phyloP scores from a whole-genome alignment of 2,797 vertebrate genomes.

The Rhynchotus rufescens region DNA sequence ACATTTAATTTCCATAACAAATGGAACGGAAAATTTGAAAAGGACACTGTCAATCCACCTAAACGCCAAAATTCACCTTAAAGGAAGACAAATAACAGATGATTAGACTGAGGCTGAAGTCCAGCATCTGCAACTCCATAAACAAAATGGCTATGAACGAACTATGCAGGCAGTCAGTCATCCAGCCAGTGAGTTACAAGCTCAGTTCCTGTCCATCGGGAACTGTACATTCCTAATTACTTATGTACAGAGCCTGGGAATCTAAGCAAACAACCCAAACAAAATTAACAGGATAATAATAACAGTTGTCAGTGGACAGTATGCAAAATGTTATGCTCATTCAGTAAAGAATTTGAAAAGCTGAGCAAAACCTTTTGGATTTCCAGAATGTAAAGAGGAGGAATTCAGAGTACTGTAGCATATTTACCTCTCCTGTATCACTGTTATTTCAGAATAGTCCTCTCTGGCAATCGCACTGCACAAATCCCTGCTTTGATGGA shows the following conservation, averaged over 20 bases:
- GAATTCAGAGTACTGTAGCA: not conserved
- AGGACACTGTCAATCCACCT: not conserved
- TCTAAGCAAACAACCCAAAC: not conserved
- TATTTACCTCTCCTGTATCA: not conserved
- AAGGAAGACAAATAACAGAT: not conserved
- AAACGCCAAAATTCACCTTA: not conserved
- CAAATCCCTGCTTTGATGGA: not conserved
- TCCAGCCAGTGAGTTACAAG: not conserved
- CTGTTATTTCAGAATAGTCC: not conserved
- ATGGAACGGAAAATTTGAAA: conserved; percentile 6
- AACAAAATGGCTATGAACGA: not conserved
- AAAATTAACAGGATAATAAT: not conserved
- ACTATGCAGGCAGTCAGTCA: not conserved
- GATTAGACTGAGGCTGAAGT: not conserved
- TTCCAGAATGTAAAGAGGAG: not conserved
- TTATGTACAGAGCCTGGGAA: not conserved
- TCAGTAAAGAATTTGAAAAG: not conserved
- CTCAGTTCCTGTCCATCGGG: not conserved
- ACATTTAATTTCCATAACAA: conserved; percentile 42
- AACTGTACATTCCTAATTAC: not conserved
- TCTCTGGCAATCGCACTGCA: rapidly evolving
- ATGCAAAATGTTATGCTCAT: not conserved
- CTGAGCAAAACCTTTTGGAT: not conserved
- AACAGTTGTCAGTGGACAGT: not conserved
- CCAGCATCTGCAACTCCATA: not conserved